Percentiles rank a stretch among this genome's conserved stretches.
These are phyloP conservation scores for Morelia viridis DNA, from an alignment of 2,797 vertebrate genomes.

Conservation along the genomic window DNA sequence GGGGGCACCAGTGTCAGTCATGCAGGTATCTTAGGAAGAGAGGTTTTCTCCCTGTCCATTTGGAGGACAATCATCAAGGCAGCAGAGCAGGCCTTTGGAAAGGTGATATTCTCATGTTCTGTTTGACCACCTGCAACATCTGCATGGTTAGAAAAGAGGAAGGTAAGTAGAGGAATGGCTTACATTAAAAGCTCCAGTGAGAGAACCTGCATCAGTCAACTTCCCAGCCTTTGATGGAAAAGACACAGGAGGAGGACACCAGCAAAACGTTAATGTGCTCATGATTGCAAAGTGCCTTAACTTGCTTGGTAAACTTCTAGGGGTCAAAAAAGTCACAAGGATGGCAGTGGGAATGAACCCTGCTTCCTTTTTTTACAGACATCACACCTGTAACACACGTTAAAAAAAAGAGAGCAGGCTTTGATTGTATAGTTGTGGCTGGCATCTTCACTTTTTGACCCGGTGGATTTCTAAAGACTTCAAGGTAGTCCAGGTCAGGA, in stretches of 20 bases:
- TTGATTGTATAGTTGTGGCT: too few relatives aligned
- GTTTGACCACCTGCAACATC: neutral
- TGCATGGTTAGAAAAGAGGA: neutral
- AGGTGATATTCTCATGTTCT: neutral
- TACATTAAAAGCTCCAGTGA: neutral
- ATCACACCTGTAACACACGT: too few relatives aligned
- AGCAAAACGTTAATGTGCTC: neutral
- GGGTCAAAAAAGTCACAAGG: too few relatives aligned
- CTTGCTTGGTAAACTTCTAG: neutral
- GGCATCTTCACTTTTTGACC: too few relatives aligned
- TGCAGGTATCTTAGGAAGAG: neutral
- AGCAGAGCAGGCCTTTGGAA: neutral
- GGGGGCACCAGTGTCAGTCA: neutral
- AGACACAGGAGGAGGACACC: neutral
- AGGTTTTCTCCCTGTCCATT: neutral
- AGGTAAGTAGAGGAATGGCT: neutral
- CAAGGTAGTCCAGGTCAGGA: too few relatives aligned
- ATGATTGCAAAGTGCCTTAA: neutral
- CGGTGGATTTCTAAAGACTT: too few relatives aligned
- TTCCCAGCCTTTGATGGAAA: neutral
- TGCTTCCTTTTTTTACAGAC: too few relatives aligned
- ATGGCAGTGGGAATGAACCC: neutral
- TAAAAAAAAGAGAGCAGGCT: too few relatives aligned
- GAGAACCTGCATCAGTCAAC: neutral
- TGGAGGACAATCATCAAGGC: neutral